Evolutionary conservation across 2,113 vertebrate genomes (phyloP).

Genomic region (Ascaphus truei): DNA sequence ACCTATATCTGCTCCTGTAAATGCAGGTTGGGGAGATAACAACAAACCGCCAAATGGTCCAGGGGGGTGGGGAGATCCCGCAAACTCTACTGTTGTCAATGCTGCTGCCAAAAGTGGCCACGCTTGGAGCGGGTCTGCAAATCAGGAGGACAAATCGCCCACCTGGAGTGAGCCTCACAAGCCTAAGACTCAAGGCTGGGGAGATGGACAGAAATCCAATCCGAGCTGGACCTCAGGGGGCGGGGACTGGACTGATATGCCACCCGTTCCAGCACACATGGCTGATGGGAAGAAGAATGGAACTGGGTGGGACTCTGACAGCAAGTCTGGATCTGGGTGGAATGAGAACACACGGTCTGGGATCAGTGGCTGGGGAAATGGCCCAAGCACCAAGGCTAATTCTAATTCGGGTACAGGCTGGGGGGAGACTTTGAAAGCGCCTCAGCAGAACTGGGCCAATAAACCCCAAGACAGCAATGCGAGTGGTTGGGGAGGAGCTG

Average conservation of each 20-base stretch:
- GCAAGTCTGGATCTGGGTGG: constrained; percentile 64
- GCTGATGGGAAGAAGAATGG: constrained; percentile 81
- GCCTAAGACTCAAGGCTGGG: constrained; percentile 82
- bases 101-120: constrained; percentile 80
- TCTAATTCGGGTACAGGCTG: constrained; percentile 70
- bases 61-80: constrained; percentile 84
- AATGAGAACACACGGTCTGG: constrained; percentile 63
- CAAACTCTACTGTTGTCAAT: constrained; percentile 70
- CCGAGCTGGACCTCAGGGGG: constrained; percentile 77
- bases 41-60: constrained; percentile 81
- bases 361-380: constrained; percentile 68
- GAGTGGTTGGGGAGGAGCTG: constrained; percentile 88
- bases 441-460: constrained; percentile 80
- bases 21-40: constrained; percentile 78
- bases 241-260: constrained; percentile 65
- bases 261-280: constrained; percentile 66
- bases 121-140: constrained; percentile 76
- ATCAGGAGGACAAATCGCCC: constrained; percentile 84
- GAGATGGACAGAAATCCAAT: constrained; percentile 79
- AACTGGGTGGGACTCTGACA: constrained; percentile 80
- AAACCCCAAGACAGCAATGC: constrained; percentile 82
- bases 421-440: constrained; percentile 79
- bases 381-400: constrained; percentile 66
- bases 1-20: constrained; percentile 67
- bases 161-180: constrained; percentile 85